Base-by-base conservation (phyloP, 1,140 invertebrate species). In the Orchestia grillus region DNA sequence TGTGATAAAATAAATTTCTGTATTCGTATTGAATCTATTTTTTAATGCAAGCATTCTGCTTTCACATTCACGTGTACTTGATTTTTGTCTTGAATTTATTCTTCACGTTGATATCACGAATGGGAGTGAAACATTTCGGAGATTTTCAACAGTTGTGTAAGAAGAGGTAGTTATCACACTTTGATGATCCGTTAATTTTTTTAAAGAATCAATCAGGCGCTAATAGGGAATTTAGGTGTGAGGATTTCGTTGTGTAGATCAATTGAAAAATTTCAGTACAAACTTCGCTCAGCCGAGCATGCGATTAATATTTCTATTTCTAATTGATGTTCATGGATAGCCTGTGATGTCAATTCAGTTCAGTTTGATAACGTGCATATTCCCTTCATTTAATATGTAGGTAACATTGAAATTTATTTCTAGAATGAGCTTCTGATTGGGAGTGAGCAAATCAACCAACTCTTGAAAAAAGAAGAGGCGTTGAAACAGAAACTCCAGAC, bases 391-490 rank as follows among this genome's bases (percentile, higher is more conserved):
- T 92, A 47, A 96, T 77, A 19, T 77, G 62, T 23, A n/a, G n/a
- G n/a, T n/a, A n/a, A n/a, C n/a, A 77, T 77, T 19, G 6, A 19
- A 36, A 19, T 77, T 77, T 77, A 36, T 36, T 41, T 90, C 4
- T 6, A 94, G 92, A 94, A 94, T 94, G 92, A 94, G 11, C 41
- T 94, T 6, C 44, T 94, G 8, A 94, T 45, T 1, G 92, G 43
- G 11, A 47, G 36, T 41, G 77, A 95, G 40, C 87, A 96, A 44
- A 43, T 57, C 40, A 96, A 95, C n/a, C 44, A 95, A 40, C 44
- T 87, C 0, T 3, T 90, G 0, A 87, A 96, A 77, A 95, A 45
- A 57, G 95, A 95, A 96, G 94, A 88, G 41, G 94, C 87, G 36
- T 4, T 87, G 40, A 90, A 96, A 4, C 57, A 45, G 43, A 96